Percentiles rank a stretch among this genome's conserved stretches.
These are phyloP conservation scores for Metalampra italica DNA, from an alignment of 2,888 invertebrate genomes.

Conservation along the genomic window DNA sequence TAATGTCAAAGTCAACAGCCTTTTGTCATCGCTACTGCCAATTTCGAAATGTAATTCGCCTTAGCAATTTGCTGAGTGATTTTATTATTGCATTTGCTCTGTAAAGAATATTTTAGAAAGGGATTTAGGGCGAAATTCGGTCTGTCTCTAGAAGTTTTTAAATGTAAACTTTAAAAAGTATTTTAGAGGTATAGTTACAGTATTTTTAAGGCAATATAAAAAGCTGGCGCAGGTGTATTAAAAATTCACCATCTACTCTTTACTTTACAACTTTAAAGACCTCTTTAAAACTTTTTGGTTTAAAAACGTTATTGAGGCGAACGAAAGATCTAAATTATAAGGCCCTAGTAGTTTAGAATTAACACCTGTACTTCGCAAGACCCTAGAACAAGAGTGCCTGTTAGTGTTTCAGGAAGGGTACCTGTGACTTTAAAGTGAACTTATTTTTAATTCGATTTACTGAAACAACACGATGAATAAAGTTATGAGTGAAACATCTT, in stretches of 20 bases:
- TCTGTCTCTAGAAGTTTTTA: too few species aligned
- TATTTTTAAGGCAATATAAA: too few species aligned
- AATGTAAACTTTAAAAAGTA: too few species aligned
- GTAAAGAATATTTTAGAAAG: slow-evolving; percentile 2
- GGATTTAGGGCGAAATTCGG: neutral
- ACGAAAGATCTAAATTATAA: too few species aligned
- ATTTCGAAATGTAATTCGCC: slow-evolving; percentile 50
- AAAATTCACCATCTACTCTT: too few species aligned
- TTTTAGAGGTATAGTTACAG: too few species aligned
- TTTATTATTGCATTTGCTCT: slow-evolving; percentile 27
- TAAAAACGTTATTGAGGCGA: too few species aligned
- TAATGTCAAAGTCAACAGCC: slow-evolving; percentile 51
- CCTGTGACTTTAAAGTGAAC: neutral
- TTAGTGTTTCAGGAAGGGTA: neutral
- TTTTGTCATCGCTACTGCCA: slow-evolving; percentile 53
- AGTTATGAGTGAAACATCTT: slow-evolving; percentile 51
- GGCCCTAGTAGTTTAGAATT: too few species aligned
- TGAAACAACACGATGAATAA: slow-evolving; percentile 60
- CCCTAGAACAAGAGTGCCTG: neutral
- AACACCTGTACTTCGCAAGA: too few species aligned
- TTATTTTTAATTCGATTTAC: slow-evolving; percentile 48
- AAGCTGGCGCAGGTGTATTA: too few species aligned
- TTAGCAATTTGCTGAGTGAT: slow-evolving; percentile 16
- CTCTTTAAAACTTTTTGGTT: too few species aligned
- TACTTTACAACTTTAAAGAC: too few species aligned